Conservation (phyloP, 2,888 invertebrate species). For the Lepidocyrtinus sp. region DNA sequence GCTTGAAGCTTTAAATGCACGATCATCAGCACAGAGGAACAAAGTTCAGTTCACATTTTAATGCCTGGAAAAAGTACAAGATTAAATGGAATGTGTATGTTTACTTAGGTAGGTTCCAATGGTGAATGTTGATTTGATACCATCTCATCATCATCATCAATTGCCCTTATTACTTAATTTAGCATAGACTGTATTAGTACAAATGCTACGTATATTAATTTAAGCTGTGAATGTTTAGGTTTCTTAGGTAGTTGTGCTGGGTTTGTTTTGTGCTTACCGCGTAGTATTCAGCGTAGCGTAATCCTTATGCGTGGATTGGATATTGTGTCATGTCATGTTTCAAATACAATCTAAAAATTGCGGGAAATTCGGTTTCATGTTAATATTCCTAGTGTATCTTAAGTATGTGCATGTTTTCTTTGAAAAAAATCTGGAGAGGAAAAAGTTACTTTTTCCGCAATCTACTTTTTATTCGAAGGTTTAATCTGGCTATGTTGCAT, state of each 20-base stretch:
- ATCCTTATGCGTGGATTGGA: background rate
- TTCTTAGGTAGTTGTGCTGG: background rate
- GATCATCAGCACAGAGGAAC: background rate
- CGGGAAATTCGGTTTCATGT: background rate
- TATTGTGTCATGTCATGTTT: constrained; percentile 10
- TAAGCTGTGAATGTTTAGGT: background rate
- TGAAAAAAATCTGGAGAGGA: too few species aligned
- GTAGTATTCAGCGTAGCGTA: too few species aligned
- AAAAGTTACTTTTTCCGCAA: too few species aligned
- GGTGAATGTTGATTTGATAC: background rate
- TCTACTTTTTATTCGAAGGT: too few species aligned
- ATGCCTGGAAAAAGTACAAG: background rate
- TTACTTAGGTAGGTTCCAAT: background rate
- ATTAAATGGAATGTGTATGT: background rate
- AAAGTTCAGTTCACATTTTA: background rate
- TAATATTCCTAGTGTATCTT: too few species aligned
- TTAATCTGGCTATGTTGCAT: background rate
- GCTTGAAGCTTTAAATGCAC: constrained; percentile 11
- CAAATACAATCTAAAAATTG: background rate
- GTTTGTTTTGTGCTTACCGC: background rate
- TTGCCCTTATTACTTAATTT: background rate
- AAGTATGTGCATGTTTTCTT: background rate
- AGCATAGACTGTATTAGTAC: background rate
- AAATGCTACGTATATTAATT: background rate
- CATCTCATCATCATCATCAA: background rate